phyloP scores from a whole-genome alignment of 2,888 invertebrate species.

The Callinectes sapidus region DNA sequence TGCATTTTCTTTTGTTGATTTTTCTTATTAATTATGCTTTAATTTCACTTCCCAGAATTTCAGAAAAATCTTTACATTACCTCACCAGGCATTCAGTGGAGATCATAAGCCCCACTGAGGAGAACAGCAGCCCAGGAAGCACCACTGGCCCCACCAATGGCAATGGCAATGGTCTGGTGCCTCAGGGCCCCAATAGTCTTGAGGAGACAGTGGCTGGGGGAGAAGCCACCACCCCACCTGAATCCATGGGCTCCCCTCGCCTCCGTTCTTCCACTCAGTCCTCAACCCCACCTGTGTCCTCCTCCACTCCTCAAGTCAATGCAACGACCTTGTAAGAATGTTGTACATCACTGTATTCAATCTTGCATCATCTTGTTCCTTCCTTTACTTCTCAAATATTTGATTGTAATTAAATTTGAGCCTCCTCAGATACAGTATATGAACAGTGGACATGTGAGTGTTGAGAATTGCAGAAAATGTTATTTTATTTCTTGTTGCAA shows the following conservation, averaged over 20 bases:
- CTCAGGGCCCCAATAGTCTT: conserved; percentile 4
- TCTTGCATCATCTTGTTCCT: neutral
- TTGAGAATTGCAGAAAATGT: no score
- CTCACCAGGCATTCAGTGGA: conserved; percentile 59
- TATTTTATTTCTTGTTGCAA: no score
- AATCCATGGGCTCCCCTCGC: conserved; percentile 39
- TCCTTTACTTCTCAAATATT: neutral
- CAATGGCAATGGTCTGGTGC: neutral
- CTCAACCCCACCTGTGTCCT: neutral
- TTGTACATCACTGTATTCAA: neutral
- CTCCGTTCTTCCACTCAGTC: neutral
- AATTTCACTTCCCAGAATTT: neutral
- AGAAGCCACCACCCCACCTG: neutral
- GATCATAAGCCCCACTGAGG: conserved; percentile 58
- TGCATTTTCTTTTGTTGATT: neutral
- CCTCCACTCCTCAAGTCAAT: conserved; percentile 30
- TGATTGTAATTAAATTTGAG: neutral
- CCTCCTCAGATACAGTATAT: neutral
- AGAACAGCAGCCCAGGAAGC: conserved; percentile 27
- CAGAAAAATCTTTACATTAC: neutral
- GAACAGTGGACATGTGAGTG: no score
- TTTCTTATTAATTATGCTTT: neutral
- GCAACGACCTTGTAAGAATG: conserved; percentile 28
- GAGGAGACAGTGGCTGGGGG: conserved; percentile 30
- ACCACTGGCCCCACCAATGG: neutral